Base-by-base conservation (phyloP, 2,113 vertebrate genomes). In the Platichthys stellatus region DNA sequence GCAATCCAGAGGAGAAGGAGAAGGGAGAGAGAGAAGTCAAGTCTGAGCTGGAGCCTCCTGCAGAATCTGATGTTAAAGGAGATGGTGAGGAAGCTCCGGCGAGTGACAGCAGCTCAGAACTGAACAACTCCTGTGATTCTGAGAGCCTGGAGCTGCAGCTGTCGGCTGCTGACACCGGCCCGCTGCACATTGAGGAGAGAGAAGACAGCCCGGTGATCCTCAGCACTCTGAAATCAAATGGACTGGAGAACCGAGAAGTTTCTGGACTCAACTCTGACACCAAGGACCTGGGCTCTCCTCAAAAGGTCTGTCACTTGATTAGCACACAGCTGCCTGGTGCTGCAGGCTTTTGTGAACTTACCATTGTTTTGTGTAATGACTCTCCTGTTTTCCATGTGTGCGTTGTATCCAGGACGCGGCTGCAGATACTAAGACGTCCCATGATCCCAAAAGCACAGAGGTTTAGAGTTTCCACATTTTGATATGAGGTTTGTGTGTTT, bases 51-150 rank as follows among this genome's bases (percentile, higher is more conserved):
- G 54, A 85, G 54, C 62, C 63, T 0, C 26, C 83, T 1, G 3
- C 6, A 49, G 71, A 56, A 21, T 49, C 72, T 24, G 81, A 80
- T 15, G 70, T 78, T 13, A 80, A 80, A 18, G 74, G 12, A 74
- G 17, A 74, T 0, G 9, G 3, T 9, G 72, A 72, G 68, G 78
- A 71, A 57, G 61, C 53, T 66, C 43, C 61, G 5, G 47, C 28
- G 0, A 92, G 90, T n/a, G 87, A 88, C 23, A 93, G 86, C 82
- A 90, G 90, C 84, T 86, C 84, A 60, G 89, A 91, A 84, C 78
- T 69, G 69, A 86, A 87, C 77, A 61, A 74, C 72, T 89, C 91
- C 10, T 68, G 43, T 35, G 90, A 92, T 21, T 89, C 90, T 1
- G 86, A 74, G 75, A 93, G 92, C 53, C 45, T 91, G 84, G 92